These are phyloP conservation scores for Lutjanus campechanus DNA, from an alignment of 2,797 vertebrate species.

Conservation along the genomic window DNA sequence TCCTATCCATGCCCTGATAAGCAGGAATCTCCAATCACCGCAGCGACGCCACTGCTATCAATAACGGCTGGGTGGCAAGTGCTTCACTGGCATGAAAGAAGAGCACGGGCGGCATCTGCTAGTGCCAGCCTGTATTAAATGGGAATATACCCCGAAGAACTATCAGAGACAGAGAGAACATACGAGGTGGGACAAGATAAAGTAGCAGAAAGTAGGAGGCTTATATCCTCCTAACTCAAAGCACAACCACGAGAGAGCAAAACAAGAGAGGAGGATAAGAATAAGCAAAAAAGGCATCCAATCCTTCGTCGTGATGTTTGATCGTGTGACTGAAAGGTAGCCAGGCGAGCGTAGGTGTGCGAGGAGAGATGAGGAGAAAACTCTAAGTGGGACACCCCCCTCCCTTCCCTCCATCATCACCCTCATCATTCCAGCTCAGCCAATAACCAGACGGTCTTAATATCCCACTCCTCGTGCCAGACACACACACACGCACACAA, in stretches of 20 bases:
- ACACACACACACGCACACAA: slow-evolving; percentile 31
- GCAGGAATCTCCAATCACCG: slow-evolving; percentile 67
- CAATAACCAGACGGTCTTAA: slow-evolving; percentile 80
- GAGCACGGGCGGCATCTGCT: slow-evolving; percentile 57
- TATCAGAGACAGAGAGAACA: slow-evolving; percentile 26
- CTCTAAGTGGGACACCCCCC: slow-evolving; percentile 74
- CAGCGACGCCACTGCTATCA: slow-evolving; percentile 61
- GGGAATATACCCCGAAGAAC: slow-evolving; percentile 57
- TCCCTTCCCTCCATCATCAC: slow-evolving; percentile 50
- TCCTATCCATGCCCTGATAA: slow-evolving; percentile 70
- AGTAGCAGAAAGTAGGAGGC: slow-evolving; percentile 35
- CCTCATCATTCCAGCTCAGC: slow-evolving; percentile 70
- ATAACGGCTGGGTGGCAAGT: slow-evolving; percentile 68
- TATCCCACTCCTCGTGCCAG: slow-evolving; percentile 74
- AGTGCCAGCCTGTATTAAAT: slow-evolving; percentile 66
- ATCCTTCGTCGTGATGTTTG: slow-evolving; percentile 50
- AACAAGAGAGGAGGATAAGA: slow-evolving; percentile 37
- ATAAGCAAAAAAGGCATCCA: slow-evolving; percentile 28
- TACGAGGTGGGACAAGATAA: slow-evolving; percentile 42
- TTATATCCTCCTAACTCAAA: slow-evolving; percentile 58
- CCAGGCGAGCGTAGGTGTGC: slow-evolving; percentile 62
- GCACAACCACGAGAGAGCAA: slow-evolving; percentile 38
- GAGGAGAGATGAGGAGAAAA: slow-evolving; percentile 60
- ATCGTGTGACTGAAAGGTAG: slow-evolving; percentile 60
- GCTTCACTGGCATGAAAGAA: slow-evolving; percentile 63